Evolutionary conservation across 2,113 vertebrate species (phyloP), one percentile per base, ranked within the genome.

Genomic region (Oplegnathus fasciatus): DNA sequence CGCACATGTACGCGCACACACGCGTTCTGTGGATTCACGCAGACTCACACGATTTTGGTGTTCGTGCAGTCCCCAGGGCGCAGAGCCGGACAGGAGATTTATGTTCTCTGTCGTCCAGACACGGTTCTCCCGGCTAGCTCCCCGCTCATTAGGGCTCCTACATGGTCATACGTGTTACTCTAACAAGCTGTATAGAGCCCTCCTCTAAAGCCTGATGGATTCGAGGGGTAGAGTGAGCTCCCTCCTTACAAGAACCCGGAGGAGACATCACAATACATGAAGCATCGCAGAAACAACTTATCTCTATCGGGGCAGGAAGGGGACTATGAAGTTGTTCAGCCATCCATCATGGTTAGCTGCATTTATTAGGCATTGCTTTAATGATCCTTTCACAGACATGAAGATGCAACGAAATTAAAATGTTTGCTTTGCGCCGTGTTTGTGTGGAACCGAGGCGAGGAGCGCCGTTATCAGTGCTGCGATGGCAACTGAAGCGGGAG

Each of bases 81-180:
- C 82, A 26, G 79, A 83, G 82, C 83, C 55, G 91, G 89, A 92
- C 93, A 90, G 84, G 92, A 94, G 94, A 95, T 95, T 93, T 94
- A 94, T 95, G 93, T 93, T 94, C 92, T 91, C 90, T 93, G 86
- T 93, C 91, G 91, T 91, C 88, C 89, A 85, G 82, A 86, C 89
- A 83, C 77, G 48, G 90, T 87, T 92, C 88, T 89, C 86, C 86
- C 62, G 15, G 90, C 90, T 74, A 70, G 92, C 80, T 88, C 80
- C 28, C 68, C 14, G 72, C 94, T 94, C 94, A 93, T 94, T 94
- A 94, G 87, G 73, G 89, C 93, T 84, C 87, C 93, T 91, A 89
- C 89, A 93, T 57, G 91, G 88, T 90, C 92, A 92, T 93, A 94
- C 77, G 81, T 94, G 94, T 90, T 92, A 80, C 91, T 91, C 85